Base-by-base conservation (phyloP, 2,797 vertebrate genomes). In the Hyperoplus lanceolatus region DNA sequence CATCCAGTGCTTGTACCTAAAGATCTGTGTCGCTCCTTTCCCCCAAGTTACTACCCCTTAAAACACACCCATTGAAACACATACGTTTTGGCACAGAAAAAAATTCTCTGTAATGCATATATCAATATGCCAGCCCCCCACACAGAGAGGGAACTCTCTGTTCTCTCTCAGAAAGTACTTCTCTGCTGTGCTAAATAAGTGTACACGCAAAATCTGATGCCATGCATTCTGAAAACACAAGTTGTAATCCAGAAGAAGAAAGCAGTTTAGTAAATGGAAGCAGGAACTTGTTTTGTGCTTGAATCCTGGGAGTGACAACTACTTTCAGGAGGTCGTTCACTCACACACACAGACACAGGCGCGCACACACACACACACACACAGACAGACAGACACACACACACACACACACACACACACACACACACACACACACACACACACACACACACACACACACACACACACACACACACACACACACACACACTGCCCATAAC, bases 191-290 rank as follows among this genome's bases (percentile, higher is more conserved):
- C 58, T 73, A 61, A 76, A 29, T 59, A 36, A 69, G 80, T 15
- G 0, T n/a, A 66, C 46, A 41, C 49, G 77, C 48, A 62, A 8
- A 51, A 71, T 73, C 53, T 63, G 69, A 86, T 73, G 80, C 83
- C 82, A 86, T 91, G 86, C 86, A 71, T 81, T 76, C 77, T 71
- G 57, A 69, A 79, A 80, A 80, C 73, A 84, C 57, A 54, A 81
- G 77, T 60, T 82, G 51, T 21, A 76, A 51, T 58, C 72, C 21
- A 80, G 79, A 68, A 63, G 70, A 80, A 79, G 57, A 70, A 29
- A 76, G 46, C 55, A 67, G 36, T 63, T 53, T 46, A 69, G 46
- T 69, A 55, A 69, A 50, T 67, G 58, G 67, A 82, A 81, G 67
- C 55, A 62, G 68, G 54, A 70, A 55, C 42, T 76, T 59, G 62